Evolutionary conservation across 2,888 invertebrate species (phyloP).

Genomic region (Agrochola macilenta): DNA sequence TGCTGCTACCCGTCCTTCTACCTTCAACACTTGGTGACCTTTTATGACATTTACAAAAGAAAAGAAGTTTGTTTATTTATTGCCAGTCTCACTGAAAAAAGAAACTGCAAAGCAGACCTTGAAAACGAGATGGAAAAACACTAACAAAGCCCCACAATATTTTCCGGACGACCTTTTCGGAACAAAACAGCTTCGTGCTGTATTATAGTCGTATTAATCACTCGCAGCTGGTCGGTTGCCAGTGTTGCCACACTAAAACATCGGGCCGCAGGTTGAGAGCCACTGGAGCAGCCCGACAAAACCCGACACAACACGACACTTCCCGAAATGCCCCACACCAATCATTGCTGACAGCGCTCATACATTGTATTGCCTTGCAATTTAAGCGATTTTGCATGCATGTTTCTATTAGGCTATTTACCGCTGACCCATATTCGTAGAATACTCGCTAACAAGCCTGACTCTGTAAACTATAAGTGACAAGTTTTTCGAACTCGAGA

Average conservation of each 20-base stretch:
- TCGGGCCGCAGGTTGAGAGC: conserved; percentile 42
- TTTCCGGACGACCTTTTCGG: conserved; percentile 63
- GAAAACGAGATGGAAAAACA: conserved; percentile 43
- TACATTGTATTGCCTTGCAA: conserved; percentile 57
- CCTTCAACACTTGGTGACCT: conserved; percentile 8
- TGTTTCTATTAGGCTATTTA: conserved; percentile 64
- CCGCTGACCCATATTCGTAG: conserved; percentile 61
- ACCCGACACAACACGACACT: conserved; percentile 44
- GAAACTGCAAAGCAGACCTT: conserved; percentile 16
- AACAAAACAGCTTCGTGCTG: conserved; percentile 53
- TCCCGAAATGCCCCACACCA: conserved; percentile 47
- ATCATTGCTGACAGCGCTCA: conserved; percentile 55
- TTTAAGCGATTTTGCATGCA: conserved; percentile 61
- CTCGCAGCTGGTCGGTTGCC: conserved; percentile 15
- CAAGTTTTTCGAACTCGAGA: conserved; percentile 45
- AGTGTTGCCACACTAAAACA: conserved; percentile 36
- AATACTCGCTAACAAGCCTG: conserved; percentile 55
- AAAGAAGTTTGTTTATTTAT: not conserved
- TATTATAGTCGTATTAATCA: conserved; percentile 50
- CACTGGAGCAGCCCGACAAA: conserved; percentile 38
- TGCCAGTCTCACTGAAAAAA: conserved; percentile 21
- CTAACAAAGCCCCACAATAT: conserved; percentile 43
- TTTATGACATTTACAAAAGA: conserved; percentile 13
- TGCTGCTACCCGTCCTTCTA: no score
- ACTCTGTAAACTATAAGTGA: conserved; percentile 27